Evolutionary conservation across 2,797 vertebrate genomes (phyloP).

Genomic region (Peromyscus melanophrys): DNA sequence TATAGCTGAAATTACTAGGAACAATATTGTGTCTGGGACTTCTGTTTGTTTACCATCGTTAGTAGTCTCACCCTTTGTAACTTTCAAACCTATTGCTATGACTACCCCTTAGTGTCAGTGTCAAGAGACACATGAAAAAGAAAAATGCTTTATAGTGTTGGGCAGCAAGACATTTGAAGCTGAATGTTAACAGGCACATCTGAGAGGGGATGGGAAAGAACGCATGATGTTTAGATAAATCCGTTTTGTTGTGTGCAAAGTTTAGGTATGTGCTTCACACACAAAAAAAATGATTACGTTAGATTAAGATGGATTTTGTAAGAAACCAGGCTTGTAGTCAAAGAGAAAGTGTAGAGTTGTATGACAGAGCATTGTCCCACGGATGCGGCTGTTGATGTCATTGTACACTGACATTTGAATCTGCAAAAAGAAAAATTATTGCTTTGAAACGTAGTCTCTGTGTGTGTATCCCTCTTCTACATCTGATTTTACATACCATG

Average conservation of each 20-base stretch:
- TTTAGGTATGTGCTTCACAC: background rate
- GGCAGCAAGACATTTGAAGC: background rate
- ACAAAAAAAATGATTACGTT: background rate
- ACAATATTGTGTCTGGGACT: slow-evolving; percentile 96
- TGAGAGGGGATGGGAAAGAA: background rate
- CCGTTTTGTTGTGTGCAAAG: background rate
- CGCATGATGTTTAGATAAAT: background rate
- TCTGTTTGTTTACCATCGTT: slow-evolving; percentile 90
- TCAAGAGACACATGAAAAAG: slow-evolving; percentile 65
- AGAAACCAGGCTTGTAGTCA: background rate
- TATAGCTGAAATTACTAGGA: slow-evolving; percentile 95
- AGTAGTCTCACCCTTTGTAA: slow-evolving; percentile 83
- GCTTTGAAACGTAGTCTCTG: slow-evolving; percentile 3
- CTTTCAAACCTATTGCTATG: slow-evolving; percentile 82
- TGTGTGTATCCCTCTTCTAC: background rate
- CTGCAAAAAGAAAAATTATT: slow-evolving; percentile 1
- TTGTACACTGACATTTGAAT: background rate
- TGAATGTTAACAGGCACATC: background rate
- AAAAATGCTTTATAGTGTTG: background rate
- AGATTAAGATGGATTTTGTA: background rate
- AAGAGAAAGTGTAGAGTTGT: background rate
- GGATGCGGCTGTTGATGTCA: background rate
- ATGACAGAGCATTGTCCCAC: background rate
- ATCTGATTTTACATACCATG: background rate
- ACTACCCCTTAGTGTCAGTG: slow-evolving; percentile 86